Percentiles rank a stretch among this genome's conserved stretches.
These are phyloP conservation scores for Pithys albifrons DNA, from an alignment of 2,113 vertebrate genomes.

Conservation along the genomic window DNA sequence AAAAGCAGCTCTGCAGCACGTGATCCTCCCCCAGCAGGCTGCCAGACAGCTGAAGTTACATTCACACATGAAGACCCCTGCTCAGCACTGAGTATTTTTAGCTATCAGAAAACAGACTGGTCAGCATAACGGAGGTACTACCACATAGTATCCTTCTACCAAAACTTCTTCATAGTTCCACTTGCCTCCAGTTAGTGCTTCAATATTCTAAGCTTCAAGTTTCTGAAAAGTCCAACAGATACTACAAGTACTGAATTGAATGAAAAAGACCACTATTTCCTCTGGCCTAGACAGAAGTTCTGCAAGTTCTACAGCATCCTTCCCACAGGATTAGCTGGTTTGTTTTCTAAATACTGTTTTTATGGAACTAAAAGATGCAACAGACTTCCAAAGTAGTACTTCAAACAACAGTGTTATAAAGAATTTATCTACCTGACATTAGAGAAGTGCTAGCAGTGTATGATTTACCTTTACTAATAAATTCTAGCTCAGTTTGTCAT, in stretches of 20 bases:
- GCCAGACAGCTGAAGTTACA: conserved; percentile 8
- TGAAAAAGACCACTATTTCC: neutral
- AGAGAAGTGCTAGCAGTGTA: neutral
- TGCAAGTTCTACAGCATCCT: neutral
- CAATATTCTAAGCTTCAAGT: neutral
- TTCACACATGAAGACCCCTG: neutral
- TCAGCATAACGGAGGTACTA: neutral
- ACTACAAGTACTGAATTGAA: neutral
- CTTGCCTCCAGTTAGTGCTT: neutral
- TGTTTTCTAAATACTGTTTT: neutral
- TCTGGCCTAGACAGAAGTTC: neutral
- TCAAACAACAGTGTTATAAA: neutral
- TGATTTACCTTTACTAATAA: neutral
- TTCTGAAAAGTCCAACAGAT: neutral
- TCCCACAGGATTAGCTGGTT: neutral
- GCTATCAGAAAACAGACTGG: neutral
- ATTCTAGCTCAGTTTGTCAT: neutral
- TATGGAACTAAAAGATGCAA: neutral
- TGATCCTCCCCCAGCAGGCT: neutral
- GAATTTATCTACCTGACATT: neutral
- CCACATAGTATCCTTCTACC: neutral
- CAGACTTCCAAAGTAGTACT: neutral
- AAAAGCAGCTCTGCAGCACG: neutral
- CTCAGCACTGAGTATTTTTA: neutral
- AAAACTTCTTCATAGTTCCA: neutral